phyloP scores from a whole-genome alignment of 2,113 vertebrate genomes.

The Corythoichthys haematopterus region DNA sequence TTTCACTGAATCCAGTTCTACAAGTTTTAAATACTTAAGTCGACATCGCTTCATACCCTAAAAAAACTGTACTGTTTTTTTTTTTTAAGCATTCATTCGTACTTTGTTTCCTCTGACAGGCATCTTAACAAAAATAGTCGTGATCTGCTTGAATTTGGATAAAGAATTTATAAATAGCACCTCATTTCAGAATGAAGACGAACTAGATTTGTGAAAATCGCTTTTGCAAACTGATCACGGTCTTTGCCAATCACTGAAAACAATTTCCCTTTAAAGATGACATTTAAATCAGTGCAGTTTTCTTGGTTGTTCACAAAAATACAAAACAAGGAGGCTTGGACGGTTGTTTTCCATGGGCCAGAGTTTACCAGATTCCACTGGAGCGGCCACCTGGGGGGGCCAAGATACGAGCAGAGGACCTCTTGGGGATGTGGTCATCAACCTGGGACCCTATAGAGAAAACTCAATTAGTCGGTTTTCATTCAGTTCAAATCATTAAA shows the following conservation, averaged over 20 bases:
- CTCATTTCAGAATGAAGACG: conserved; percentile 53
- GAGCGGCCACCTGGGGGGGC: conserved; percentile 89
- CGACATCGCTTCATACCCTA: conserved; percentile 53
- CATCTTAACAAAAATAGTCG: conserved; percentile 38
- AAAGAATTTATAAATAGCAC: conserved; percentile 42
- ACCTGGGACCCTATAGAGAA: conserved; percentile 81
- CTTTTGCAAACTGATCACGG: conserved; percentile 32
- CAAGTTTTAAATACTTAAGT: conserved; percentile 53
- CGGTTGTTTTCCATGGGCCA: conserved; percentile 26
- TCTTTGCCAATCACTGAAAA: conserved; percentile 30
- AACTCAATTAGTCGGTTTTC: neutral
- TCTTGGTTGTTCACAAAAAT: conserved; percentile 60
- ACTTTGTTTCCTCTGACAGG: conserved; percentile 13
- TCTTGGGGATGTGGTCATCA: conserved; percentile 90
- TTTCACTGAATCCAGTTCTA: conserved; percentile 48
- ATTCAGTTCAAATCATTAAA: neutral
- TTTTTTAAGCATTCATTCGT: conserved; percentile 52
- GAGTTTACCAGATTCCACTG: conserved; percentile 88
- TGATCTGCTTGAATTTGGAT: conserved; percentile 48
- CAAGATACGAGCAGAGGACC: conserved; percentile 88
- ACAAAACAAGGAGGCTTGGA: conserved; percentile 56
- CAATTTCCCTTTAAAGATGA: conserved; percentile 18
- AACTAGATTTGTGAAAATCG: conserved; percentile 38
- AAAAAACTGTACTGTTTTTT: conserved; percentile 61
- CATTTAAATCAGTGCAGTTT: conserved; percentile 75